phyloP scores from a whole-genome alignment of 2,113 vertebrate genomes.

The cattle (Bos taurus) region DNA sequence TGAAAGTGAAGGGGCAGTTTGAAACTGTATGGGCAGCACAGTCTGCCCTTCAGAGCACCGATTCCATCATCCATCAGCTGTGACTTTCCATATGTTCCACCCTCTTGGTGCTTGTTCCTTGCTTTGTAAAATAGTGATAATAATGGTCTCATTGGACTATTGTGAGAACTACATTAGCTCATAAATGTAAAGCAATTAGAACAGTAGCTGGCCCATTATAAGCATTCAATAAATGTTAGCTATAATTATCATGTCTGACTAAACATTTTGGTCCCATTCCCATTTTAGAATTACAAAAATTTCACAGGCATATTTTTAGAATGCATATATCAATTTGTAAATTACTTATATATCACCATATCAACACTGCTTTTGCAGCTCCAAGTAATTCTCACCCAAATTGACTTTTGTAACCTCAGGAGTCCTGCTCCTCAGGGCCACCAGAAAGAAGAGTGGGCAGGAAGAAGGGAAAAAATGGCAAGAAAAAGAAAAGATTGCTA shows the following conservation, averaged over 20 bases:
- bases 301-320: conserved; percentile 61
- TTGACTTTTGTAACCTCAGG: neutral
- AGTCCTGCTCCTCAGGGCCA: neutral
- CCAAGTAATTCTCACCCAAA: neutral
- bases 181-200: conserved; percentile 62
- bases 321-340: conserved; percentile 53
- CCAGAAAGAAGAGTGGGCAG: neutral
- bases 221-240: conserved; percentile 66
- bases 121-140: conserved; percentile 23
- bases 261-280: conserved; percentile 66
- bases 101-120: neutral
- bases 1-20: neutral
- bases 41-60: accelerated
- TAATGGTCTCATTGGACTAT: conserved; percentile 7
- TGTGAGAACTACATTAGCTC: conserved; percentile 41
- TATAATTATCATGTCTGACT: conserved; percentile 71
- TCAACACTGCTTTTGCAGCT: neutral
- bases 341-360: conserved; percentile 33
- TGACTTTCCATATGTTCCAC: neutral
- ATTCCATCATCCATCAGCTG: neutral
- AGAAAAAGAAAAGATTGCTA: neutral
- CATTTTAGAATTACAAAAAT: conserved; percentile 64
- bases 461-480: too few species aligned
- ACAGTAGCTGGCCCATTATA: conserved; percentile 39
- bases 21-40: neutral